These are phyloP conservation scores for Echinometra lucunter DNA, from an alignment of 53 echinoderm and acorn worm genomes.

Conservation along the genomic window DNA sequence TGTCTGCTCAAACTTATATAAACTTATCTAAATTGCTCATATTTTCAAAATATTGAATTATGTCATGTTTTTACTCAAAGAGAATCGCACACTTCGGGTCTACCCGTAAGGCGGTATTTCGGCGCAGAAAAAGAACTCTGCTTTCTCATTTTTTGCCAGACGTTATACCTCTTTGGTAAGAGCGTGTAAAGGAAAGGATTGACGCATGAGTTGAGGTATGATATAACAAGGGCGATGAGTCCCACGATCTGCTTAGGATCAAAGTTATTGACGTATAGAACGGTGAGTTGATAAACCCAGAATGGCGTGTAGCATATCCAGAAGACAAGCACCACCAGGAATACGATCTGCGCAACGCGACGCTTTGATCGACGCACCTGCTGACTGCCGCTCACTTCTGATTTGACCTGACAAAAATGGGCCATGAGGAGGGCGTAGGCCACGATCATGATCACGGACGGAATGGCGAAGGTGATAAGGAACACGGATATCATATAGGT, in stretches of 20 bases:
- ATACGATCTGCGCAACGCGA: conserved; percentile 76
- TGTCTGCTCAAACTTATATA: neutral
- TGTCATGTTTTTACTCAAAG: neutral
- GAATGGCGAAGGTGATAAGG: conserved; percentile 73
- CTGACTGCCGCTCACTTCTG: conserved; percentile 52
- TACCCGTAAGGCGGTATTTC: conserved; percentile 60
- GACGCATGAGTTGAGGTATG: conserved; percentile 81
- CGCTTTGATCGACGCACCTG: conserved; percentile 74
- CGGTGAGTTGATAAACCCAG: conserved; percentile 75
- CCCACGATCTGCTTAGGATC: conserved; percentile 69
- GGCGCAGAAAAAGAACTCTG: conserved; percentile 52
- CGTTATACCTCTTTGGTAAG: conserved; percentile 76
- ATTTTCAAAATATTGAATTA: neutral
- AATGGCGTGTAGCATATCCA: conserved; percentile 83
- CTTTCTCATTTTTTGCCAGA: conserved; percentile 73
- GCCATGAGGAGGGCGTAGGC: conserved; percentile 71
- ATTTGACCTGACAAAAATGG: conserved; percentile 76
- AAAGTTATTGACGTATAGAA: conserved; percentile 47
- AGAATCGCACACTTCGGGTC: conserved; percentile 63
- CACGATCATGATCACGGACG: conserved; percentile 72
- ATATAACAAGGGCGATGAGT: conserved; percentile 69
- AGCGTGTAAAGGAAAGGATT: conserved; percentile 85
- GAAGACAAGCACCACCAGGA: conserved; percentile 77
- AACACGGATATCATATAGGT: conserved; percentile 71
- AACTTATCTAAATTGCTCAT: neutral